Conservation (phyloP, 2,888 invertebrate species). For the Conus canariensis region DNA sequence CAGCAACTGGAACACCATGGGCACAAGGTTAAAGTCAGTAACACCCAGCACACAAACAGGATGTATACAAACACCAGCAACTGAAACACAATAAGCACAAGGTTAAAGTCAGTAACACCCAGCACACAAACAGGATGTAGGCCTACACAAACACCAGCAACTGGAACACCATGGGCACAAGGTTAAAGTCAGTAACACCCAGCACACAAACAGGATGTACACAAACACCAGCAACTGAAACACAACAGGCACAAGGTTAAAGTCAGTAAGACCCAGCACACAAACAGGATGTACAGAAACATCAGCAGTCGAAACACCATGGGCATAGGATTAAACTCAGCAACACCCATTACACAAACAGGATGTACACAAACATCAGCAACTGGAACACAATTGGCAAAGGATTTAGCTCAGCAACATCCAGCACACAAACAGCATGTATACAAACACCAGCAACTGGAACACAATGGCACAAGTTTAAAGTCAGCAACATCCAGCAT, state of each 20-base stretch:
- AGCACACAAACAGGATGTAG: too few species aligned
- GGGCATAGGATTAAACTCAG: slow-evolving; percentile 30
- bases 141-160: too few species aligned
- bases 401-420: slow-evolving; percentile 54
- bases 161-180: too few species aligned
- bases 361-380: not conserved
- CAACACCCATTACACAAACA: slow-evolving; percentile 60
- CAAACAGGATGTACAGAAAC: slow-evolving; percentile 65
- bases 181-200: too few species aligned
- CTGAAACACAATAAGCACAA: not conserved
- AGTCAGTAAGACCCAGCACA: slow-evolving; percentile 67
- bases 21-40: too few species aligned
- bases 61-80: not conserved
- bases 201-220: too few species aligned
- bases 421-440: slow-evolving; percentile 68
- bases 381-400: not conserved
- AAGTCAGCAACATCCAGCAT: slow-evolving; percentile 65
- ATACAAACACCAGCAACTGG: slow-evolving; percentile 69
- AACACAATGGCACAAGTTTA: too few species aligned
- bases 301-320: slow-evolving; percentile 64
- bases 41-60: too few species aligned
- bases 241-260: too few species aligned
- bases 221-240: too few species aligned
- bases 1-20: slow-evolving; percentile 67
- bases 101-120: too few species aligned